Base-by-base conservation (phyloP, 2,888 invertebrate species). In the Lacanobia wlatinum region DNA sequence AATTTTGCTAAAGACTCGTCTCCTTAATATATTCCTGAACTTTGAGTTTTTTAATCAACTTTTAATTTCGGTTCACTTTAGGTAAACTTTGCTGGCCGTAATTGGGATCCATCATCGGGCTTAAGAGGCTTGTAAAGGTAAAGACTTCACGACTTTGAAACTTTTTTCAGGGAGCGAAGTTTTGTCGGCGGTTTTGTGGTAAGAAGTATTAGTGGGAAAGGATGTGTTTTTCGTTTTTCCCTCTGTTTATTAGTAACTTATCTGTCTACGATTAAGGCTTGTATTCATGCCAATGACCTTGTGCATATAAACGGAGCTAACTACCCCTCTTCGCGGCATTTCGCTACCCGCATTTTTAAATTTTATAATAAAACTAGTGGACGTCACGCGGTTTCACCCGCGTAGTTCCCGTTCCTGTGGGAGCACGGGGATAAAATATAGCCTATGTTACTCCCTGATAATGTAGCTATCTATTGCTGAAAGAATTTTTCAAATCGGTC, bases 41-140 rank as follows among this genome's bases (percentile, higher is more conserved):
- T 80, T 80, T 50, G 66, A 74, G 68, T 23, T 81, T 80, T 83
- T 81, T 81, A 84, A 81, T 81, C 75, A 83, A 74, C 59, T 83
- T 81, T 81, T 84, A 80, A 74, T 81, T 80, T 81, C 18, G 65
- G 65, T 40, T 80, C 55, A 61, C 58, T 70, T 83, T 65, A 58
- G 60, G 52, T 68, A 74, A 81, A 83, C 65, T 84, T 62, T 67
- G 63, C 58, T 53, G 64, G 38, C 28, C 69, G 50, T 81, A 78
- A 81, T 76, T 78, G 55, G 61, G 59, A 63, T 40, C 78, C 72
- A 82, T 69, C 80, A 63, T 78, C 58, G 40, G 62, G 48, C 63
- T 58, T 80, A 70, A 73, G 69, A 70, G 56, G 60, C 65, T 79
- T 63, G 73, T 48, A 60, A 80, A 83, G 68, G 56, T 65, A 59